Evolutionary conservation across 2,888 invertebrate species (phyloP).

Genomic region (Sarcophaga carnaria): DNA sequence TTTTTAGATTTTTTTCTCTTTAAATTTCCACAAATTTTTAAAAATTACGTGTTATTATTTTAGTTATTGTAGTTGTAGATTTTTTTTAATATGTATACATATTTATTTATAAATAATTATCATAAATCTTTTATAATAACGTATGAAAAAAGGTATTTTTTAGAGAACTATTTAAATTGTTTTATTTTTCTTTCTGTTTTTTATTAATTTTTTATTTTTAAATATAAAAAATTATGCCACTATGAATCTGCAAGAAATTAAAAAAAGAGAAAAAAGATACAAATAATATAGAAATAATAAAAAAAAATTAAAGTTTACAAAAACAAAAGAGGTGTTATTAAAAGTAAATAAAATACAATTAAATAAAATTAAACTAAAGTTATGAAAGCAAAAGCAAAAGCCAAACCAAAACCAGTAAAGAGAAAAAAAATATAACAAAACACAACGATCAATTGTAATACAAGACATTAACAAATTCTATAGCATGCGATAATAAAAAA

Average conservation of each 20-base stretch:
- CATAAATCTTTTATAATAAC: constrained; percentile 68
- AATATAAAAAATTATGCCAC: constrained; percentile 70
- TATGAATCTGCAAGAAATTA: constrained; percentile 74
- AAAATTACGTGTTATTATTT: constrained; percentile 36
- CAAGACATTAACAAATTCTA: constrained; percentile 11
- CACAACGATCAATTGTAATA: constrained; percentile 16
- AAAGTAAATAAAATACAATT: constrained; percentile 57
- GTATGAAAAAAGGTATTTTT: constrained; percentile 68
- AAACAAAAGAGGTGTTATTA: constrained; percentile 71
- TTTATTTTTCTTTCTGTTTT: constrained; percentile 34
- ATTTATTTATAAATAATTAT: constrained; percentile 62
- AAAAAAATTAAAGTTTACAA: constrained; percentile 70
- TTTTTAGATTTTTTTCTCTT: constrained; percentile 51
- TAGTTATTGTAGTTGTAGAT: constrained; percentile 55
- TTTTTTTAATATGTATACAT: constrained; percentile 8
- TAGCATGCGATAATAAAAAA: constrained; percentile 44
- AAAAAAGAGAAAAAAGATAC: constrained; percentile 71
- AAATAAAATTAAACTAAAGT: constrained; percentile 35
- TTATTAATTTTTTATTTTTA: constrained; percentile 33
- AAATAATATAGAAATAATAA: constrained; percentile 70
- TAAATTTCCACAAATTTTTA: constrained; percentile 42
- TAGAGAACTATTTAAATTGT: constrained; percentile 69
- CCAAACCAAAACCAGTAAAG: constrained; percentile 18
- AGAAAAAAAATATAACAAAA: constrained; percentile 8
- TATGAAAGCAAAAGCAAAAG: constrained; percentile 34